These are phyloP conservation scores for Heterodera carotae DNA, from an alignment of 1,140 invertebrate species.

Conservation along the genomic window DNA sequence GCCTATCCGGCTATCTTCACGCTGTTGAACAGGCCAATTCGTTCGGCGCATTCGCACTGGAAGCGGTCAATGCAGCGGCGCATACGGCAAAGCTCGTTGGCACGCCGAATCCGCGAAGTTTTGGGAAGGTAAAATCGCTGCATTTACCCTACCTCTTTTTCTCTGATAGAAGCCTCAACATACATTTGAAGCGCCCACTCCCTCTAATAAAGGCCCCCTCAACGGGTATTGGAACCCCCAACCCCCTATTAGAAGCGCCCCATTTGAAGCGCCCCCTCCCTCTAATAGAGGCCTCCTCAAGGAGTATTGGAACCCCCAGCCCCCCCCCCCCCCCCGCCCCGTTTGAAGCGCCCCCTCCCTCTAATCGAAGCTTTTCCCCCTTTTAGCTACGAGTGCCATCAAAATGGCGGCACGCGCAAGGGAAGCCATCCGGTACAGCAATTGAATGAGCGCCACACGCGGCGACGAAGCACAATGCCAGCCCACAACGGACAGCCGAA, in stretches of 20 bases:
- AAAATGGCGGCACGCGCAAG: not conserved
- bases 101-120: slow-evolving; percentile 41
- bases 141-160: no score
- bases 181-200: no score
- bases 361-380: not conserved
- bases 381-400: slow-evolving; percentile 6
- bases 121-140: not conserved
- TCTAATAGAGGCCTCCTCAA: no score
- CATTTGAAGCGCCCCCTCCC: no score
- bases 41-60: slow-evolving; percentile 47
- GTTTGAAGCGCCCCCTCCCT: no score
- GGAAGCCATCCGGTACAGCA: not conserved
- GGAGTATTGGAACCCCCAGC: no score
- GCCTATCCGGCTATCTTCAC: slow-evolving; percentile 55
- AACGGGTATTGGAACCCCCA: no score
- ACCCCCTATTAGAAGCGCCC: no score
- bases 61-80: slow-evolving; percentile 21
- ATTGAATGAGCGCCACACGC: not conserved
- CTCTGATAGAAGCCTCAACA: no score
- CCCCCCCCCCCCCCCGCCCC: no score
- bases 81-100: slow-evolving; percentile 41
- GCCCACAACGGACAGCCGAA: not conserved
- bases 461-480: not conserved
- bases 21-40: slow-evolving; percentile 52
- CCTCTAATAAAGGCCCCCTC: no score